A percentile compares a stretch with the other conserved stretches of the same genome.
Evolutionary conservation across 92 coral and sea anemone genomes (phyloP).

Genomic region (Bergia sp.): DNA sequence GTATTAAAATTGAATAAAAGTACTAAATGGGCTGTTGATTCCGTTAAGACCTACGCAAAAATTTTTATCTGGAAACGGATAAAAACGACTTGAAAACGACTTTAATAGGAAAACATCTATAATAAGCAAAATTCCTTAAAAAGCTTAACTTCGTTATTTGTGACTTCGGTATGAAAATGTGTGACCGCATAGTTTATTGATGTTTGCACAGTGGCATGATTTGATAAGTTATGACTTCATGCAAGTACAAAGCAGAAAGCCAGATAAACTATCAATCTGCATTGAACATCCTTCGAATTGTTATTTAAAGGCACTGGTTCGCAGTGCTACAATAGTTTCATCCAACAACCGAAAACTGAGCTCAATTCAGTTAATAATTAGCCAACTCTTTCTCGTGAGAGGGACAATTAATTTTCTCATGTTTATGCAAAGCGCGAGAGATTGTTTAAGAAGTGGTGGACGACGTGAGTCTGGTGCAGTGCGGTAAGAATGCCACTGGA

Average conservation of each 20-base stretch:
- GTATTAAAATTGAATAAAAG: conserved; percentile 2
- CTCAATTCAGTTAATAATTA: conserved; percentile 8
- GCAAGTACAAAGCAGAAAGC: neutral
- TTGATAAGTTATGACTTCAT: neutral
- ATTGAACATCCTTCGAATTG: neutral
- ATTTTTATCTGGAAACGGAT: neutral
- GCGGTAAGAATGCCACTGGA: neutral
- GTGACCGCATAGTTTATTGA: conserved; percentile 20
- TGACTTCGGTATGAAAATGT: neutral
- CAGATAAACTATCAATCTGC: neutral
- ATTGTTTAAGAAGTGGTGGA: neutral
- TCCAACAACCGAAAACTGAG: neutral
- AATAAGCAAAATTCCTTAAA: neutral
- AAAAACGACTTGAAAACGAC: neutral
- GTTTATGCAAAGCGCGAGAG: conserved; percentile 24
- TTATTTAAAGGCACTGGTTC: neutral
- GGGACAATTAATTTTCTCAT: conserved; percentile 28
- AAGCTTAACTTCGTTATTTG: neutral
- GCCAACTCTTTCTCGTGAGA: neutral
- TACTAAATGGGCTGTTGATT: neutral
- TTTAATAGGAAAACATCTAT: neutral
- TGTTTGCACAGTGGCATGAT: conserved; percentile 28
- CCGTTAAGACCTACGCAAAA: neutral
- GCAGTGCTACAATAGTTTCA: neutral
- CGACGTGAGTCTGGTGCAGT: neutral